Percentiles rank a stretch among this genome's conserved stretches.
Conservation (phyloP, 64 coral and sea anemone genomes). For the Porites lutea region DNA sequence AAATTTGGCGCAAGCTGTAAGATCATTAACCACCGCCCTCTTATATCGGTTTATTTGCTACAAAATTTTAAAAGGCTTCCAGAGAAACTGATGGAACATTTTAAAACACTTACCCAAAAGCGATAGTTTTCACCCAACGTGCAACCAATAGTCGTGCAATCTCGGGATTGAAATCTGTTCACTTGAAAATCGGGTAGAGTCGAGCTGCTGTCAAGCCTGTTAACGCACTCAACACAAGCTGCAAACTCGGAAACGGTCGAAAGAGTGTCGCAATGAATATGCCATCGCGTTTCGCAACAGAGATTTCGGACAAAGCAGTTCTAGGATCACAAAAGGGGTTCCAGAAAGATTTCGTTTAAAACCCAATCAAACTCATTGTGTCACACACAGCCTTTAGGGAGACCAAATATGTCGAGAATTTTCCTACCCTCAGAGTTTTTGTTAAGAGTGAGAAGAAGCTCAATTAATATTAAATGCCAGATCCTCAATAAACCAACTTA, state of each 20-base stretch:
- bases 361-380: slow-evolving; percentile 15
- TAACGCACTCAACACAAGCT: not conserved
- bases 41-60: not conserved
- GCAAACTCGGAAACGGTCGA: not conserved
- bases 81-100: too few relatives aligned
- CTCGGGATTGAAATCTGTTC: not conserved
- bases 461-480: not conserved
- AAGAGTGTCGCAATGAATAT: not conserved
- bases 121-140: too few relatives aligned
- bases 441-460: not conserved
- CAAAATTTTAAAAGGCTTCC: too few relatives aligned
- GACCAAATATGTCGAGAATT: not conserved
- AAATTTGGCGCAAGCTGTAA: not conserved
- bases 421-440: not conserved
- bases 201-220: not conserved
- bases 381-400: not conserved
- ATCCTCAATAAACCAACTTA: not conserved
- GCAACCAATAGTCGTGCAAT: not conserved
- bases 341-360: not conserved
- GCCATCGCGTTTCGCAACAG: not conserved
- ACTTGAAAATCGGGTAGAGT: not conserved
- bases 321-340: slow-evolving; percentile 1
- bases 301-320: not conserved
- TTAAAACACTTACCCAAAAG: not conserved
- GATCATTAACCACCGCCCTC: not conserved